phyloP scores from a whole-genome alignment of 1,140 invertebrate genomes.

The Ostrea denselamellosa region DNA sequence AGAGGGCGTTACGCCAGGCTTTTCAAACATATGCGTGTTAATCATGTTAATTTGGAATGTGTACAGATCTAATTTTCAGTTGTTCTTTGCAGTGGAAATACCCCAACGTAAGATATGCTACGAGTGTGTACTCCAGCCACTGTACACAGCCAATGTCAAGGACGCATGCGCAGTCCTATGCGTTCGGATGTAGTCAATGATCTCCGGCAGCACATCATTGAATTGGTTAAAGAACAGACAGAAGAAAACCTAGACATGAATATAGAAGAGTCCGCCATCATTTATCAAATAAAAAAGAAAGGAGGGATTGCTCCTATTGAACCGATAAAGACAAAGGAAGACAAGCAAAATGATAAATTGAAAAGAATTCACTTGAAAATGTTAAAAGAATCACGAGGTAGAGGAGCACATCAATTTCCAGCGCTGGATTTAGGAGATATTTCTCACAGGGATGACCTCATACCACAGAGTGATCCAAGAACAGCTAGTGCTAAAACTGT shows the following conservation, averaged over 20 bases:
- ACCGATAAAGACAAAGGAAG: conserved; percentile 35
- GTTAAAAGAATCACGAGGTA: conserved; percentile 40
- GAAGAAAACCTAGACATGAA: conserved; percentile 39
- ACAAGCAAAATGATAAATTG: conserved; percentile 37
- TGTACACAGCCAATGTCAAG: conserved; percentile 14
- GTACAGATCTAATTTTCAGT: background rate
- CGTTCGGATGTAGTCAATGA: conserved; percentile 42
- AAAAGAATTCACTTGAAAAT: conserved; percentile 53
- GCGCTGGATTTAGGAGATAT: conserved; percentile 45
- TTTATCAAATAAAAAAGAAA: conserved; percentile 53
- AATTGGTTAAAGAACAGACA: conserved; percentile 42
- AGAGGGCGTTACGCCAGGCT: background rate
- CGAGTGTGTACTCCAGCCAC: conserved; percentile 45
- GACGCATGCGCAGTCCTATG: conserved; percentile 40
- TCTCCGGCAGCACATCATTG: conserved; percentile 49
- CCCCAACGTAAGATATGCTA: conserved; percentile 37
- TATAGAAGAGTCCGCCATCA: conserved; percentile 21
- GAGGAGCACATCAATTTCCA: conserved; percentile 38
- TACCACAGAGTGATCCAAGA: background rate
- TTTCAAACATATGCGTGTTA: background rate
- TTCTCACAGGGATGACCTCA: conserved; percentile 42
- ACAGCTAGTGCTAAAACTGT: conserved; percentile 43
- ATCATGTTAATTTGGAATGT: background rate
- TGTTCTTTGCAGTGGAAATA: conserved; percentile 24
- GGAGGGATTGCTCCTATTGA: conserved; percentile 39